Base-by-base conservation (phyloP, 2,888 invertebrate genomes). In the Malthinus flaveolus region DNA sequence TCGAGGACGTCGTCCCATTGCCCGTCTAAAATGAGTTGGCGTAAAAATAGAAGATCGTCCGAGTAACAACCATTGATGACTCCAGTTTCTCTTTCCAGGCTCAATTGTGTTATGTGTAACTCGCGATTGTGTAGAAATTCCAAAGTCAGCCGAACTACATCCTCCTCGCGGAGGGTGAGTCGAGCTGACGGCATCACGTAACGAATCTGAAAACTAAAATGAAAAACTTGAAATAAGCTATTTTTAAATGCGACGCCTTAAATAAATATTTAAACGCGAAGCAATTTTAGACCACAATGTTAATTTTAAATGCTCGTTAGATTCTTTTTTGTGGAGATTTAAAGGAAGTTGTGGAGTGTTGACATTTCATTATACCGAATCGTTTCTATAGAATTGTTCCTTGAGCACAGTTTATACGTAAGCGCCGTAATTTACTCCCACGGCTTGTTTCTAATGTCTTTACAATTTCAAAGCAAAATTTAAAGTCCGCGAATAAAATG, bases 1-100 rank as follows among this genome's bases (percentile, higher is more conserved):
- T 97, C 96, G 59, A 96, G 81, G 1, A 94, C 96, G 77, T 97
- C 96, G 79, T 97, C 97, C 97, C 97, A 97, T 80, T 97, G 95
- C 11, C 97, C 97, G 78, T 97, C 97, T 52, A 97, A 85, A 67
- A 97, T 95, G 50, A 97, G 86, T 79, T 97, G 96, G 11, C 97
- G 85, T 12, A 97, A 83, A 79, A 97, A 97, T 45, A 97, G 84
- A 35, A 95, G 89, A 79, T 97, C 97, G 78, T 97, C 95, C 9
- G 95, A 94, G 78, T 87, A 96, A 74, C 90, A 88, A 55, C 95
- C 95, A 79, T 96, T 96, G 75, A 95, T 94, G 63, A 95, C 90
- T 48, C 97, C 97, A 1, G 96, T 94, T 81, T 97, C 97, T 49
- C 97, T 86, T 80, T 97, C 97, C 61, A 97, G 80, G 49, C 92